Percentiles rank a stretch among this genome's conserved stretches.
phyloP scores from a whole-genome alignment of 2,797 vertebrate species.

The Macroramphosus scolopax region DNA sequence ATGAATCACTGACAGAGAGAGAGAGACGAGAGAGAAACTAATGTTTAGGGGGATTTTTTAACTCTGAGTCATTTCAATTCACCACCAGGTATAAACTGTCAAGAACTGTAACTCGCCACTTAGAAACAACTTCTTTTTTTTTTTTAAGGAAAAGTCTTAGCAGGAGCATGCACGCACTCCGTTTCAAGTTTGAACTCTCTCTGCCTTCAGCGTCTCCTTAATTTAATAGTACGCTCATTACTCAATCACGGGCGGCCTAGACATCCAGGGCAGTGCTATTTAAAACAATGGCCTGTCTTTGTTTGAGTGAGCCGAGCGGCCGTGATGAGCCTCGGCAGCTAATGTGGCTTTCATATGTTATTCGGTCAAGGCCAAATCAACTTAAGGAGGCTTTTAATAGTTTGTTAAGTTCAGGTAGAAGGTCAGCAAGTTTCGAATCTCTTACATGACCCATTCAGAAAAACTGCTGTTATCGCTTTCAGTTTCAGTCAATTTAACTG shows the following conservation, averaged over 20 bases:
- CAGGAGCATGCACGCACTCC: constrained; percentile 17
- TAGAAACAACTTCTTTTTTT: constrained; percentile 14
- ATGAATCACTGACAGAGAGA: constrained; percentile 60
- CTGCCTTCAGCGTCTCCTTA: constrained; percentile 45
- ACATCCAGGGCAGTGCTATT: constrained; percentile 33
- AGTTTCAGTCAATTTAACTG: no score
- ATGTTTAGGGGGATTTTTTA: constrained; percentile 60
- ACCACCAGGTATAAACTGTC: constrained; percentile 37
- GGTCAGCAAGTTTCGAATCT: constrained; percentile 17
- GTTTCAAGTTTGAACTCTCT: constrained; percentile 61
- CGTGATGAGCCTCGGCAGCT: constrained; percentile 46
- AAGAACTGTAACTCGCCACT: constrained; percentile 36
- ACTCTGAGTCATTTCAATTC: constrained; percentile 56
- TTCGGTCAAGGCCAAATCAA: constrained; percentile 41
- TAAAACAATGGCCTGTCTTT: constrained; percentile 56
- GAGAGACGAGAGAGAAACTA: constrained; percentile 53
- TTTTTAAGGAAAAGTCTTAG: constrained; percentile 16
- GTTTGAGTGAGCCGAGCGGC: constrained; percentile 30
- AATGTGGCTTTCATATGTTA: constrained; percentile 31
- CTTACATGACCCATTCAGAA: constrained; percentile 10
- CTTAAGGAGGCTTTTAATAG: constrained; percentile 40
- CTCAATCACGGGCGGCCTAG: constrained; percentile 37
- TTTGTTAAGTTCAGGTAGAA: constrained; percentile 28
- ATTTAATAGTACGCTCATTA: constrained; percentile 62
- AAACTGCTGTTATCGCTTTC: constrained; percentile 5